Conservation (phyloP, 2,888 invertebrate genomes). For the Lochmaea crataegi region DNA sequence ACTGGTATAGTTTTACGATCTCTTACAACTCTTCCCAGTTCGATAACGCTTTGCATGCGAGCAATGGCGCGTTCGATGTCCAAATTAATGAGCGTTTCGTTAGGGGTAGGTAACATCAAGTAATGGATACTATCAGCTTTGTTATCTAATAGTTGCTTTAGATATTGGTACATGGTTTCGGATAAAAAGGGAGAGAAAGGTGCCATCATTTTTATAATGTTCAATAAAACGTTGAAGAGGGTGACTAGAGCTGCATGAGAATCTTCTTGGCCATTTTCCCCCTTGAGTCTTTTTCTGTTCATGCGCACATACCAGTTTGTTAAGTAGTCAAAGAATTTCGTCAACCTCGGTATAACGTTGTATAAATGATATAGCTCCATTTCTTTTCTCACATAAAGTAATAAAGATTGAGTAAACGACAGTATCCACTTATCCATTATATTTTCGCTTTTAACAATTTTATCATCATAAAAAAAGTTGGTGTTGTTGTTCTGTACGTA, state of each 20-base stretch:
- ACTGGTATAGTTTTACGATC: constrained; percentile 94
- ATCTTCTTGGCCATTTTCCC: constrained; percentile 85
- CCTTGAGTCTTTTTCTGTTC: constrained; percentile 95
- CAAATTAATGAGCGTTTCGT: constrained; percentile 78
- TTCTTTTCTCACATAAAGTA: constrained; percentile 89
- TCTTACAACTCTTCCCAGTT: constrained; percentile 90
- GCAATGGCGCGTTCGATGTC: constrained; percentile 91
- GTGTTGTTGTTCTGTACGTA: constrained; percentile 73
- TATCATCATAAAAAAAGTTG: constrained; percentile 62
- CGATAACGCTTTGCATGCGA: constrained; percentile 95
- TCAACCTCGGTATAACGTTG: constrained; percentile 92
- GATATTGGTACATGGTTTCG: constrained; percentile 93
- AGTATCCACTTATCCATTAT: constrained; percentile 98
- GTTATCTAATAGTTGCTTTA: constrained; percentile 74
- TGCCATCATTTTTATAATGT: constrained; percentile 93
- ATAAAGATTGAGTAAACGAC: constrained; percentile 93
- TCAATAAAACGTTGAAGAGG: constrained; percentile 86
- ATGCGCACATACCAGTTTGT: constrained; percentile 99
- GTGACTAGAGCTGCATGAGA: constrained; percentile 88
- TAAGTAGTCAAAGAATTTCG: constrained; percentile 96
- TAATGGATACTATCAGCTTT: constrained; percentile 88
- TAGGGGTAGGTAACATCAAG: constrained; percentile 86
- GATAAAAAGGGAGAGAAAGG: constrained; percentile 97
- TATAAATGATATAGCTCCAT: constrained; percentile 96
- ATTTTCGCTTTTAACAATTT: constrained; percentile 67